Percentiles rank a stretch among this genome's conserved stretches.
phyloP scores from a whole-genome alignment of 1,140 invertebrate genomes.

The Apocrypta bakeri region DNA sequence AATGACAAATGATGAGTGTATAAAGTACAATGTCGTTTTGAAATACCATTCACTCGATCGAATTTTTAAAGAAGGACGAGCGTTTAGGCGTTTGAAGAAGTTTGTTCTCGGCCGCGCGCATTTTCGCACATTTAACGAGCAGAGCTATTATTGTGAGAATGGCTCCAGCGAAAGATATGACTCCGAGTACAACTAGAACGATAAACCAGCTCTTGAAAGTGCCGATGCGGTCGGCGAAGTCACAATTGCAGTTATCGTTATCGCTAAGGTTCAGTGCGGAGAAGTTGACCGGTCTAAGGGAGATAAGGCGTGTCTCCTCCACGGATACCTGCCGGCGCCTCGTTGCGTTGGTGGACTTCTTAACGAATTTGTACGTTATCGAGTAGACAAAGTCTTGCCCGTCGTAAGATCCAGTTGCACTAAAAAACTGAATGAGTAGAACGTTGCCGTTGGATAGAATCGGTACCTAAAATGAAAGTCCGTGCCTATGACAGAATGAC shows the following conservation, averaged over 20 bases:
- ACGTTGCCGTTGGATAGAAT: conserved; percentile 62
- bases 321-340: conserved; percentile 51
- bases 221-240: conserved; percentile 65
- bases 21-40: too few relatives aligned
- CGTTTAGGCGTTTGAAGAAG: conserved; percentile 64
- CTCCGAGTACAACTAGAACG: conserved; percentile 65
- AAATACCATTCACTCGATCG: conserved; percentile 38
- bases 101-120: conserved; percentile 63
- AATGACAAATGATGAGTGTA: conserved; percentile 38
- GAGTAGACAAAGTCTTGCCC: conserved; percentile 67
- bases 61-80: conserved; percentile 50
- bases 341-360: conserved; percentile 58
- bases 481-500: not conserved
- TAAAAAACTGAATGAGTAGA: conserved; percentile 66
- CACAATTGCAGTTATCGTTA: conserved; percentile 65
- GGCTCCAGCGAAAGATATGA: conserved; percentile 66
- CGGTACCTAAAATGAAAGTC: conserved; percentile 52
- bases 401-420: conserved; percentile 64
- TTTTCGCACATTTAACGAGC: conserved; percentile 63
- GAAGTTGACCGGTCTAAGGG: conserved; percentile 65
- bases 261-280: conserved; percentile 66
- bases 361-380: conserved; percentile 65
- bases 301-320: conserved; percentile 62
- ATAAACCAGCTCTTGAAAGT: conserved; percentile 70
- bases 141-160: conserved; percentile 64